Evolutionary conservation across 2,113 vertebrate genomes (phyloP), one percentile per base, ranked within the genome.

Genomic region (Nyctibius bracteatus): DNA sequence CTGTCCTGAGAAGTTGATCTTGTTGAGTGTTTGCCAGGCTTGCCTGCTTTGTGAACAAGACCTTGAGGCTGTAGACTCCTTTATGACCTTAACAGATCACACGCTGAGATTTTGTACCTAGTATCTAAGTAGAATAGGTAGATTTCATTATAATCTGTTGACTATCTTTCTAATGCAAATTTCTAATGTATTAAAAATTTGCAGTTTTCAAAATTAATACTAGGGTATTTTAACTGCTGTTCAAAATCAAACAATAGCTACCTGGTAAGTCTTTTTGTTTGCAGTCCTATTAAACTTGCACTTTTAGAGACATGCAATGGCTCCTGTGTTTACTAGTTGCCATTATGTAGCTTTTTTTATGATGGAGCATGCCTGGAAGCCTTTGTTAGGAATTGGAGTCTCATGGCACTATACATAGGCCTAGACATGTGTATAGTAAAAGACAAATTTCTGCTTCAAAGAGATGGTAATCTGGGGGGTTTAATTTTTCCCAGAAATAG

Each of bases 401-500:
- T 93, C 15, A 6, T 81, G 82, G 55, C 43, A 47, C 51, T 81
- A 1, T 35, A 35, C 4, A 1, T 62, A 70, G 75, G 33, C 51
- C 16, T 95, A 80, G 85, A 73, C 35, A 54, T 51, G 24, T 84
- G 37, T 90, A 73, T 47, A 71, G 88, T 52, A 41, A 82, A 79
- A 91, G 90, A 90, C 82, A 86, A n/a, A 92, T 63, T 95, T 63
- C 59, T 94, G 65, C 91, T 94, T 95, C 96, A 95, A 96, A 94
- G 92, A 96, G 95, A 90, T 96, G 88, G 65, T 90, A 96, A 93
- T 97, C 95, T 93, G 46, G 21, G 30, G 20, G 49, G 39, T 43
- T 89, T 96, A 93, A 92, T 96, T 96, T 88, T 94, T 93, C 86
- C 90, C 95, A 97, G 94, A 95, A 96, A 86, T 52, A 65, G 72